These are phyloP conservation scores for Aplochiton taeniatus DNA, from an alignment of 2,797 vertebrate species.

Conservation along the genomic window DNA sequence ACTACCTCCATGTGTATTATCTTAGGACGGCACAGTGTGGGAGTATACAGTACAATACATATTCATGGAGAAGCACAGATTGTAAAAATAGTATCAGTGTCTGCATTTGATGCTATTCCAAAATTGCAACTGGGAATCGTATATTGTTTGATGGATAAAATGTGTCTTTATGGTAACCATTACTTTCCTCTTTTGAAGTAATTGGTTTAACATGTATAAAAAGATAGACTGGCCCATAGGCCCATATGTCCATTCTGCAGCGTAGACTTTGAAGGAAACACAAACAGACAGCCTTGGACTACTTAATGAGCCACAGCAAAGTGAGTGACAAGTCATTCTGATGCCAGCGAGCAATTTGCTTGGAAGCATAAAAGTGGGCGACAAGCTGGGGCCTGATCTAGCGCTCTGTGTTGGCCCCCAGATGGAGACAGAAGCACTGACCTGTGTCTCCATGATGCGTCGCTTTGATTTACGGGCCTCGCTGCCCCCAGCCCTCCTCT, in stretches of 20 bases:
- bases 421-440: slow-evolving; percentile 65
- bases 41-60: slow-evolving; percentile 51
- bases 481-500: slow-evolving; percentile 69
- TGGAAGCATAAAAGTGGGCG: slow-evolving; percentile 21
- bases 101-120: slow-evolving; percentile 37
- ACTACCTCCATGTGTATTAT: slow-evolving; percentile 46
- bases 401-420: background rate
- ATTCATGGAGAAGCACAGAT: slow-evolving; percentile 24
- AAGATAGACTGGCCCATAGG: background rate
- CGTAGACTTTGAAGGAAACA: slow-evolving; percentile 30
- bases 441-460: slow-evolving; percentile 81
- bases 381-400: slow-evolving; percentile 2
- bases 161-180: slow-evolving; percentile 1
- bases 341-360: slow-evolving; percentile 56
- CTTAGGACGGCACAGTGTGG: slow-evolving; percentile 51
- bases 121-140: slow-evolving; percentile 39
- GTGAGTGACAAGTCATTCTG: slow-evolving; percentile 60
- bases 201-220: no score
- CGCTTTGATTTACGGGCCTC: slow-evolving; percentile 81
- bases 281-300: slow-evolving; percentile 1
- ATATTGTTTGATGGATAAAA: slow-evolving; percentile 48
- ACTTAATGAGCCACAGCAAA: slow-evolving; percentile 38
- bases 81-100: slow-evolving; percentile 61
- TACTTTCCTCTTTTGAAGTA: no score
- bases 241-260: background rate